Evolutionary conservation across 2,888 invertebrate genomes (phyloP).

Genomic region (Itoplectis maculator): DNA sequence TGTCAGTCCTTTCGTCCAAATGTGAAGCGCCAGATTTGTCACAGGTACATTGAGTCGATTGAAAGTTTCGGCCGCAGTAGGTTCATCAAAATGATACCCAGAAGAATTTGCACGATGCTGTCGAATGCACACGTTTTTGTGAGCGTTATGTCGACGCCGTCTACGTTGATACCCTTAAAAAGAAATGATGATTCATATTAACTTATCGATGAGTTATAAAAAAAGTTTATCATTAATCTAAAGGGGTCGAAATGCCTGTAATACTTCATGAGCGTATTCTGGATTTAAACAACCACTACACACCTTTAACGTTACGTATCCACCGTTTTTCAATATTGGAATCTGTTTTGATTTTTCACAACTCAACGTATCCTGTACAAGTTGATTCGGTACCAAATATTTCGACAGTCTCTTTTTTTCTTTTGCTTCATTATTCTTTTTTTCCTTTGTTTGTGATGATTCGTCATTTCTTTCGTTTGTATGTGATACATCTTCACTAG

Average conservation of each 20-base stretch:
- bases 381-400: constrained; percentile 11
- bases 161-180: background rate
- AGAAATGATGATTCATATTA: background rate
- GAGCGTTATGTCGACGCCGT: background rate
- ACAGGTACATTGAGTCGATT: background rate
- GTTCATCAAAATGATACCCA: constrained; percentile 4
- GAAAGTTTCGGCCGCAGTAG: background rate
- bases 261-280: background rate
- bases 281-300: background rate
- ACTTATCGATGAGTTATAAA: background rate
- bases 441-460: background rate
- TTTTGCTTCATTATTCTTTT: background rate
- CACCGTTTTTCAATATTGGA: constrained; percentile 12
- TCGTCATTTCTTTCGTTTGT: background rate
- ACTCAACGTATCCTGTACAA: background rate
- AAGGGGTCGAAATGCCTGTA: background rate
- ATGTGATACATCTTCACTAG: background rate
- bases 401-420: constrained; percentile 5
- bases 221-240: background rate
- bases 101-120: constrained; percentile 9
- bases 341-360: constrained; percentile 12
- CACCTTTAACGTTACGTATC: background rate
- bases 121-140: constrained; percentile 17
- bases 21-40: background rate
- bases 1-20: constrained; percentile 8